Base-by-base conservation (phyloP, 2,888 invertebrate species). In the Hipparchia semele region DNA sequence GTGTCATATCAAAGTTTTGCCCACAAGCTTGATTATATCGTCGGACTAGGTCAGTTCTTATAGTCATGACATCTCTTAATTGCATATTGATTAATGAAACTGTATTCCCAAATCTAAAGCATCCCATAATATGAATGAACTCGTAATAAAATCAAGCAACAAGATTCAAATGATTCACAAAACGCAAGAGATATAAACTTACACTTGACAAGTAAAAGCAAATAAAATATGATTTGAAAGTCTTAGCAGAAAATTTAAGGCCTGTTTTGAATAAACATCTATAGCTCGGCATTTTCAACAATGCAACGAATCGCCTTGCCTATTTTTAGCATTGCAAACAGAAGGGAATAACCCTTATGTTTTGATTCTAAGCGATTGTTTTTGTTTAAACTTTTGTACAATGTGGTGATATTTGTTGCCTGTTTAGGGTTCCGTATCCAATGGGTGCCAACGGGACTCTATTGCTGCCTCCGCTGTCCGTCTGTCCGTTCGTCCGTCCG, bases 281-380 rank as follows among this genome's bases (percentile, higher is more conserved):
- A 75, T 75, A 70, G 70, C 64, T 49, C 46, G 58, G 75, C 75
- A 71, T 73, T 71, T 75, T 68, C 73, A 69, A 74, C 73, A 72
- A 75, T 76, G 69, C 75, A 45, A 58, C 68, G 75, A 61, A 71
- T 75, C 71, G 76, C 71, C 75, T 68, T 73, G 56, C 72, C 74
- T 77, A 77, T 77, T 76, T 76, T 75, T 77, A 76, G 73, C 75
- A 64, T 69, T 71, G 73, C 59, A 71, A 75, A 72, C 74, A 77
- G 72, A 70, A 72, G 65, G 65, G 72, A 70, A 73, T 70, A 68
- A 68, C 59, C 70, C 68, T 62, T 75, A 75, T 70, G 64, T 70
- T 62, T 62, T 49, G n/a, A 54, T 61, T 23, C 10, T 33, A 70
- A 67, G 51, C 67, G 68, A 53, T 64, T 60, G 69, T 73, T 73